Conservation (phyloP, 2,888 invertebrate species). For the Pristionchus japonicus region DNA sequence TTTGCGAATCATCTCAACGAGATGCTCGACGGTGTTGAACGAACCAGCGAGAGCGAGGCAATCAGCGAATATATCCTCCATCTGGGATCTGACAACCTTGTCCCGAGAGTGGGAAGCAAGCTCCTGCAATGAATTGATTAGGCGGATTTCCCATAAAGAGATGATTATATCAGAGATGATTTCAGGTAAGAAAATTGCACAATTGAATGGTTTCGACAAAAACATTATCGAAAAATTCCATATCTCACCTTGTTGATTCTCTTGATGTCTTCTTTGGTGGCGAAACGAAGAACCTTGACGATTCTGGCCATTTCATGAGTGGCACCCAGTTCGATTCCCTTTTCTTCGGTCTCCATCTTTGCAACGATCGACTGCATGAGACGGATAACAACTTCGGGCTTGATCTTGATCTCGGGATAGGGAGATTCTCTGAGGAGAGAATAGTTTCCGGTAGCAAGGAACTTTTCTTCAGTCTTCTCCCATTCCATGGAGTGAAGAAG, state of each 20-base stretch:
- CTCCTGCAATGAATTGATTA: neutral
- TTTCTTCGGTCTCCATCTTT: slow-evolving; percentile 29
- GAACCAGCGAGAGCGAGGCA: slow-evolving; percentile 66
- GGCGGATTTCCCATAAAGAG: no score
- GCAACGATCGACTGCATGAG: slow-evolving; percentile 29
- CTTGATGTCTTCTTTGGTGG: slow-evolving; percentile 54
- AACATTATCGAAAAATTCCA: no score
- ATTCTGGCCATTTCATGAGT: slow-evolving; percentile 60
- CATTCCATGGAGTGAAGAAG: slow-evolving; percentile 61
- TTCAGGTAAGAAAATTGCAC: no score
- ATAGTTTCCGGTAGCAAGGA: slow-evolving; percentile 67
- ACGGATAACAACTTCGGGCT: slow-evolving; percentile 51
- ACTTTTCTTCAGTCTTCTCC: slow-evolving; percentile 63
- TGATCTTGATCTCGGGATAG: slow-evolving; percentile 55
- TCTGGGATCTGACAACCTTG: slow-evolving; percentile 49
- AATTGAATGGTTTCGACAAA: no score
- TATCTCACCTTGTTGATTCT: slow-evolving; percentile 49
- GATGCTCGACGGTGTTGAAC: slow-evolving; percentile 56
- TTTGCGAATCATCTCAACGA: slow-evolving; percentile 56
- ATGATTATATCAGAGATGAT: no score
- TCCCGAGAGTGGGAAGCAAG: slow-evolving; percentile 44
- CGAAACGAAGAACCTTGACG: slow-evolving; percentile 61
- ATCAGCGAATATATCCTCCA: slow-evolving; percentile 63
- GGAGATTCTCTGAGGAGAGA: slow-evolving; percentile 49
- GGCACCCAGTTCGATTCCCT: slow-evolving; percentile 42